Percentiles rank a stretch among this genome's conserved stretches.
These are phyloP conservation scores for Montipora sp. DNA, from an alignment of 64 coral and sea anemone species.

Conservation along the genomic window DNA sequence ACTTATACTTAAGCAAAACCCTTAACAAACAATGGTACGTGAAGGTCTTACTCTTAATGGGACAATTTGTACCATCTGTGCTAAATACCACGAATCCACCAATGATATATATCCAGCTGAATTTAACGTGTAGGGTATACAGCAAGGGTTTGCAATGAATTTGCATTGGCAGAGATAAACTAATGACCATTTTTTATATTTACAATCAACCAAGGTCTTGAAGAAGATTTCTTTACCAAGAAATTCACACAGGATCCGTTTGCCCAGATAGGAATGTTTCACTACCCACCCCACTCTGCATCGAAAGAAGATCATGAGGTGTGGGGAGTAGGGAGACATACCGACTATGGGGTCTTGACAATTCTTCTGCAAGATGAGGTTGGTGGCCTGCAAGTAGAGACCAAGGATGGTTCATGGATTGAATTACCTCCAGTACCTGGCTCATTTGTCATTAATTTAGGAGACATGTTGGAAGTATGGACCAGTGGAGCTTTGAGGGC, in stretches of 20 bases:
- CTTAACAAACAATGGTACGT: too few relatives aligned
- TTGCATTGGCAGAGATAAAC: too few relatives aligned
- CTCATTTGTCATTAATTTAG: slow-evolving; percentile 73
- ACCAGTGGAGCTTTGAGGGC: slow-evolving; percentile 78
- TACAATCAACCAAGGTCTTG: slow-evolving; percentile 17
- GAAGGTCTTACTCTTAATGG: too few relatives aligned
- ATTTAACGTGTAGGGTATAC: too few relatives aligned
- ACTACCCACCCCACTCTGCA: slow-evolving; percentile 64
- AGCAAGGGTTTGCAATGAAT: too few relatives aligned
- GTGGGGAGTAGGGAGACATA: slow-evolving; percentile 69
- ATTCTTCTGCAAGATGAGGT: slow-evolving; percentile 74
- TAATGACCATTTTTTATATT: too few relatives aligned
- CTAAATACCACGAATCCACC: neutral
- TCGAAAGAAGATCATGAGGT: neutral
- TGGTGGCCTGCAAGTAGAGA: slow-evolving; percentile 62
- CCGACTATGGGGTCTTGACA: slow-evolving; percentile 71
- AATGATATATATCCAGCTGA: neutral
- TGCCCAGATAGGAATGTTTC: slow-evolving; percentile 63
- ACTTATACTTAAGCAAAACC: too few relatives aligned
- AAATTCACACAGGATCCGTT: slow-evolving; percentile 58
- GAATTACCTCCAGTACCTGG: slow-evolving; percentile 61
- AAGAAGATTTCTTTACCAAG: slow-evolving; percentile 54
- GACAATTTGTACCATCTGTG: too few relatives aligned
- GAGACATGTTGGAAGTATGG: slow-evolving; percentile 84
- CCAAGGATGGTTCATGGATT: slow-evolving; percentile 59